Evolutionary conservation across 2,888 invertebrate genomes (phyloP).

Genomic region (Torymus texanus): DNA sequence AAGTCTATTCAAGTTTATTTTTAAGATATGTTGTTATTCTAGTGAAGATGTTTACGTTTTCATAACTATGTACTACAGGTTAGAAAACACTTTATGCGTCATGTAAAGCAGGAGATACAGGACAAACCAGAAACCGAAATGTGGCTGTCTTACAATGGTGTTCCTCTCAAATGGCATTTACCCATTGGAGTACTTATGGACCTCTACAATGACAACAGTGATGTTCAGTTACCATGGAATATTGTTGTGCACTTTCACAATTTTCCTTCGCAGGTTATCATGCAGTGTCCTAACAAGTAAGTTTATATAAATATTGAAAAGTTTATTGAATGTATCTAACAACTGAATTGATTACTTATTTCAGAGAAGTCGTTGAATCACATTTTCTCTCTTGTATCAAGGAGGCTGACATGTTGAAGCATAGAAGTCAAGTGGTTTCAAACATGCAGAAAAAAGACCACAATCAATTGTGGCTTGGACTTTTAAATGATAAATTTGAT

Average conservation of each 20-base stretch:
- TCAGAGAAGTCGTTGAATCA: constrained; percentile 92
- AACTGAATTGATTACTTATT: no score
- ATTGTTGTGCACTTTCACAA: constrained; percentile 96
- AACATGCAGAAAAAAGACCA: constrained; percentile 98
- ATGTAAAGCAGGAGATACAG: constrained; percentile 84
- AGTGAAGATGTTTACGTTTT: neutral
- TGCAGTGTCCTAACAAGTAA: constrained; percentile 90
- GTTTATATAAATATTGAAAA: constrained; percentile 52
- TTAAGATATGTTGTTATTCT: constrained; percentile 21
- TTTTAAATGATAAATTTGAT: constrained; percentile 98
- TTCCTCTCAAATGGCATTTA: constrained; percentile 92
- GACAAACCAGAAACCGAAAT: constrained; percentile 88
- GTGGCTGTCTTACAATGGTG: constrained; percentile 96
- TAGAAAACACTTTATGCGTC: constrained; percentile 90
- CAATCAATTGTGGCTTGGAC: constrained; percentile 95
- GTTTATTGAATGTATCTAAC: neutral
- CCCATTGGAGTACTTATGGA: constrained; percentile 93
- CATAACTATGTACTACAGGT: constrained; percentile 77
- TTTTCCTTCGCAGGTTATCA: constrained; percentile 92
- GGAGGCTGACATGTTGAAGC: constrained; percentile 98
- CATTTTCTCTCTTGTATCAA: constrained; percentile 97
- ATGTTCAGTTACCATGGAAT: constrained; percentile 91
- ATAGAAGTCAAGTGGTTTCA: constrained; percentile 91
- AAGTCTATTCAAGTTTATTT: constrained; percentile 59
- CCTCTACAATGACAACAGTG: constrained; percentile 79